These are phyloP conservation scores for Pterophyllum scalare DNA, from an alignment of 2,113 vertebrate species.

Conservation along the genomic window DNA sequence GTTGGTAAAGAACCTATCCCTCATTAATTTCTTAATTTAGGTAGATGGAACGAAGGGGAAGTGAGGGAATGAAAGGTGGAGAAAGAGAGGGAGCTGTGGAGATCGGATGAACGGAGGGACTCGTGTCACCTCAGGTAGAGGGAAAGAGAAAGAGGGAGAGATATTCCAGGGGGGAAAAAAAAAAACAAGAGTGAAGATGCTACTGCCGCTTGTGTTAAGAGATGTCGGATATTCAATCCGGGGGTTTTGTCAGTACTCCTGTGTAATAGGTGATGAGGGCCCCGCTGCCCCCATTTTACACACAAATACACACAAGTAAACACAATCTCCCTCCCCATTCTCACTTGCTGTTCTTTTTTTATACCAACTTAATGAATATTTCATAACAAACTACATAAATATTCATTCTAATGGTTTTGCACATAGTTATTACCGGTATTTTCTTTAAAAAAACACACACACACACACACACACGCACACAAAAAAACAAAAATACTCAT, in stretches of 20 bases:
- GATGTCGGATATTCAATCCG: conserved; percentile 94
- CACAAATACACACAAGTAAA: conserved; percentile 69
- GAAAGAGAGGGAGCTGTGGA: conserved; percentile 80
- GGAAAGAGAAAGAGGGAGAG: conserved; percentile 61
- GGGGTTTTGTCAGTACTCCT: conserved; percentile 87
- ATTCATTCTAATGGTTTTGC: conserved; percentile 99
- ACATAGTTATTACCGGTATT: conserved; percentile 95
- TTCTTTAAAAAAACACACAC: conserved; percentile 74
- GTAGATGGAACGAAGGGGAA: conserved; percentile 80
- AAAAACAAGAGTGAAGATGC: conserved; percentile 82
- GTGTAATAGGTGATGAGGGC: conserved; percentile 72
- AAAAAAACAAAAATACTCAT: conserved; percentile 95
- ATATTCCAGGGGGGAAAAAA: conserved; percentile 28
- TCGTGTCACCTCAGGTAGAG: conserved; percentile 86
- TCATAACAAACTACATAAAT: conserved; percentile 97
- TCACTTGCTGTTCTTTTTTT: conserved; percentile 77
- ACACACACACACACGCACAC: too few species aligned
- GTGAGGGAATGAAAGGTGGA: conserved; percentile 70
- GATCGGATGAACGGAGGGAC: conserved; percentile 85
- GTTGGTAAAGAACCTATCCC: conserved; percentile 92
- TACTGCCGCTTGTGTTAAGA: conserved; percentile 84
- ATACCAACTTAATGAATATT: conserved; percentile 95
- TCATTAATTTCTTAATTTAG: conserved; percentile 99
- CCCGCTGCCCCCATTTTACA: conserved; percentile 74
- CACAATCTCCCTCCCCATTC: conserved; percentile 56